These are phyloP conservation scores for Prosopocoilus inquinatus DNA, from an alignment of 2,888 invertebrate species.

Conservation along the genomic window DNA sequence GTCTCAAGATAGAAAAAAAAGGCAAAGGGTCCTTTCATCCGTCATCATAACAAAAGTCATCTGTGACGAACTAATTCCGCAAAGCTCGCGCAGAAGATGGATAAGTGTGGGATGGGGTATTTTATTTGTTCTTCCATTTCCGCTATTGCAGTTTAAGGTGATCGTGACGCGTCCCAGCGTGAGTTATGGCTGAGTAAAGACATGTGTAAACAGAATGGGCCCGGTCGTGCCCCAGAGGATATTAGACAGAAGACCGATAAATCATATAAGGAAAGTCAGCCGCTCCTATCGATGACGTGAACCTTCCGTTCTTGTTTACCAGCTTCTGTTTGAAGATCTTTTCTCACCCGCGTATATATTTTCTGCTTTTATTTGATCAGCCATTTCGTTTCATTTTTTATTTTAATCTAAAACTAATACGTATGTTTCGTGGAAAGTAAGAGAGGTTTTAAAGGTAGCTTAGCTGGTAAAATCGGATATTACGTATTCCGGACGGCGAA, in stretches of 20 bases:
- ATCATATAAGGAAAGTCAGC: constrained; percentile 39
- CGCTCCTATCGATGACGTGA: constrained; percentile 39
- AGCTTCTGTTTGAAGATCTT: constrained; percentile 13
- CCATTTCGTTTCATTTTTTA: no score
- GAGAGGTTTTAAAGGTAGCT: background rate
- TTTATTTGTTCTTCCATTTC: constrained; percentile 35
- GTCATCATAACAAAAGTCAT: constrained; percentile 22
- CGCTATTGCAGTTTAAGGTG: constrained; percentile 35
- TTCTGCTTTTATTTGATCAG: background rate
- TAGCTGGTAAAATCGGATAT: constrained; percentile 27
- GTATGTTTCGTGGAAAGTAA: constrained; percentile 3
- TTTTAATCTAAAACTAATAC: no score
- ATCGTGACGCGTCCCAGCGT: constrained; percentile 40
- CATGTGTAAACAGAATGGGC: constrained; percentile 41
- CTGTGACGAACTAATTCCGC: constrained; percentile 26
- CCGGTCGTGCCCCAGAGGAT: constrained; percentile 38
- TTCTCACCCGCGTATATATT: constrained; percentile 1
- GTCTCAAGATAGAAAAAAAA: no score
- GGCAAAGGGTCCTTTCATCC: constrained; percentile 9
- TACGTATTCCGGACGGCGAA: constrained; percentile 36
- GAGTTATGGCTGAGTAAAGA: constrained; percentile 41
- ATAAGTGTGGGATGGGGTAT: constrained; percentile 23
- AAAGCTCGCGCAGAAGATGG: constrained; percentile 23
- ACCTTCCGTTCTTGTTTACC: constrained; percentile 23
- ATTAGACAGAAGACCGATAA: constrained; percentile 42